phyloP scores from a whole-genome alignment of 2,113 vertebrate genomes.

The Perca flavescens region DNA sequence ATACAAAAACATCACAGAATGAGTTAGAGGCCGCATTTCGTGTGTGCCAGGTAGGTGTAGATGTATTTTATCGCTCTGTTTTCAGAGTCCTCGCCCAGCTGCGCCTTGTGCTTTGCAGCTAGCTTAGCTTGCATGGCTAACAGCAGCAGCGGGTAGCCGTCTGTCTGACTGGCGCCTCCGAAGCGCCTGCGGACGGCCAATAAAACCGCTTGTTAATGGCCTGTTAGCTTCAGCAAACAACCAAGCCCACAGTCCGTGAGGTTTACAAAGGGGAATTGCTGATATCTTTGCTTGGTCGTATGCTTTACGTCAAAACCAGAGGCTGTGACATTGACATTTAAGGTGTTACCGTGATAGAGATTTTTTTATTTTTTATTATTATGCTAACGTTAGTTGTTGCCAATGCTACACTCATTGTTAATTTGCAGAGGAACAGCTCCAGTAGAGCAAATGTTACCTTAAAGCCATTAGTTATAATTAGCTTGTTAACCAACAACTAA shows the following conservation, averaged over 20 bases:
- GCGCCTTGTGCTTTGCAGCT: conserved; percentile 56
- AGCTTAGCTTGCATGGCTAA: conserved; percentile 63
- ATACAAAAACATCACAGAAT: conserved; percentile 23
- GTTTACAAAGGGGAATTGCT: neutral
- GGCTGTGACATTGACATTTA: conserved; percentile 27
- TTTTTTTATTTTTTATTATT: neutral
- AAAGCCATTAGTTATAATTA: neutral
- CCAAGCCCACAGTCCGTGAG: neutral
- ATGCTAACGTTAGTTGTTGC: neutral
- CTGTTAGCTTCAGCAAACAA: conserved; percentile 31
- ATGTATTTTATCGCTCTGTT: neutral
- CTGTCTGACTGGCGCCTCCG: conserved; percentile 66
- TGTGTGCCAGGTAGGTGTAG: conserved; percentile 69
- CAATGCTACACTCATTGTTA: neutral
- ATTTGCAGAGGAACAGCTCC: neutral
- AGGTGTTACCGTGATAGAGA: neutral
- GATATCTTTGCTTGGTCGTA: neutral
- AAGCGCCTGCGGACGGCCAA: conserved; percentile 58
- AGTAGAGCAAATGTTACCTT: neutral
- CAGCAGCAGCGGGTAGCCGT: conserved; percentile 44
- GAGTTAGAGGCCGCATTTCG: conserved; percentile 56
- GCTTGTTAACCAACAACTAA: neutral
- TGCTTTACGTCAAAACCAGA: neutral
- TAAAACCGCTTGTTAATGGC: conserved; percentile 53
- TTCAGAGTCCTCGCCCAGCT: neutral